phyloP scores from a whole-genome alignment of 2,888 invertebrate species.

The Pyrrhia umbra region DNA sequence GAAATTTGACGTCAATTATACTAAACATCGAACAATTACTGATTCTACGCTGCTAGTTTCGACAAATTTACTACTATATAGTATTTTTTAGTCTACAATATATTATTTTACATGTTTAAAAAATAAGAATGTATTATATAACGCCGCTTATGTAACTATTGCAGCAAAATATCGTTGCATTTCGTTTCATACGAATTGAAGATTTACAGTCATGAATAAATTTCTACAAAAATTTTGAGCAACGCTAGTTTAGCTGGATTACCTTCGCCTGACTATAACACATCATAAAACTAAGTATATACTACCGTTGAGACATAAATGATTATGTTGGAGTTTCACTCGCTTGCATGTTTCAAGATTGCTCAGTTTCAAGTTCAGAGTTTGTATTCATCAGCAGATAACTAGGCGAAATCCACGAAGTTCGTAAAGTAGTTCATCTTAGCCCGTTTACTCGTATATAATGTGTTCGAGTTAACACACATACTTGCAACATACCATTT shows the following conservation, averaged over 20 bases:
- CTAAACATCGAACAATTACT: too few relatives aligned
- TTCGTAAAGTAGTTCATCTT: constrained; percentile 12
- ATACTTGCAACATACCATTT: neutral
- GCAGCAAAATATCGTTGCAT: neutral
- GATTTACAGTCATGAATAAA: neutral
- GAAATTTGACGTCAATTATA: too few relatives aligned
- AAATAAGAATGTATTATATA: neutral
- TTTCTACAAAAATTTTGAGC: constrained; percentile 3
- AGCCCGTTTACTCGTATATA: neutral
- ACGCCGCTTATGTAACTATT: too few relatives aligned
- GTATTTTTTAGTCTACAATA: too few relatives aligned
- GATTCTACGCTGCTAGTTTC: too few relatives aligned
- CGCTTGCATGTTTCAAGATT: constrained; percentile 2
- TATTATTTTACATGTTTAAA: too few relatives aligned
- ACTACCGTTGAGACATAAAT: neutral
- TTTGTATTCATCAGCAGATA: constrained; percentile 22
- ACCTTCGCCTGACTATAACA: neutral
- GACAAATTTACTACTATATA: too few relatives aligned
- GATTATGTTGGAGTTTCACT: constrained; percentile 15
- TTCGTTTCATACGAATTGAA: neutral
- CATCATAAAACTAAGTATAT: neutral
- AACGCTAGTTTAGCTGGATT: neutral
- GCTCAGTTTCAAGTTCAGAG: constrained; percentile 4
- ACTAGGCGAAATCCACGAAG: neutral
- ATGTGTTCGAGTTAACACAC: neutral